A percentile compares a stretch with the other conserved stretches of the same genome.
These are phyloP conservation scores for Nymphalis polychloros DNA, from an alignment of 2,888 invertebrate genomes.

Conservation along the genomic window DNA sequence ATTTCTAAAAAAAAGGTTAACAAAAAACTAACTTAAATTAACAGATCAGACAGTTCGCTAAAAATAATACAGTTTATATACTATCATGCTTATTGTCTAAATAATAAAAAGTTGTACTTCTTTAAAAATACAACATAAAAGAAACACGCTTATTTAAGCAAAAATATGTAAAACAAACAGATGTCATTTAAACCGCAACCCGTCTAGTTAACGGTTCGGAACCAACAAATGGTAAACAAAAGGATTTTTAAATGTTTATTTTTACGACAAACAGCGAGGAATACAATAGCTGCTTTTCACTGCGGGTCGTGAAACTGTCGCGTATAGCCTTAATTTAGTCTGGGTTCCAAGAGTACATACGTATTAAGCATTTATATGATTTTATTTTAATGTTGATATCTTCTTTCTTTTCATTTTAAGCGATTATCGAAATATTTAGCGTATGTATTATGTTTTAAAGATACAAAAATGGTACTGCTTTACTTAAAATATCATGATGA, in stretches of 20 bases:
- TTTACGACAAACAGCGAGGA: slow-evolving; percentile 40
- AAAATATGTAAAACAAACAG: slow-evolving; percentile 9
- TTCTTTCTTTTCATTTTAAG: background rate
- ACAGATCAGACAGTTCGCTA: too few relatives aligned
- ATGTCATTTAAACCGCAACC: slow-evolving; percentile 4
- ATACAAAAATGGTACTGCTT: too few relatives aligned
- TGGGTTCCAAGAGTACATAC: slow-evolving; percentile 15
- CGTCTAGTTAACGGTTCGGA: slow-evolving; percentile 15
- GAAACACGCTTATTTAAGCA: too few relatives aligned
- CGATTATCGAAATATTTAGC: too few relatives aligned
- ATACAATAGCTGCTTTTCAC: slow-evolving; percentile 57
- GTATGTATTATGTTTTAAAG: too few relatives aligned
- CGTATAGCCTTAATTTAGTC: slow-evolving; percentile 45
- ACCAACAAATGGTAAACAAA: slow-evolving; percentile 20
- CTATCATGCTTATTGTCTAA: too few relatives aligned
- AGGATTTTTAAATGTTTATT: slow-evolving; percentile 27
- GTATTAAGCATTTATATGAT: background rate
- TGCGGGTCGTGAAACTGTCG: slow-evolving; percentile 54
- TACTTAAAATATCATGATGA: too few relatives aligned
- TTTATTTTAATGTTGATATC: background rate
- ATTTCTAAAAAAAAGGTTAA: too few relatives aligned
- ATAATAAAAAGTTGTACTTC: too few relatives aligned
- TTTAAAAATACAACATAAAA: too few relatives aligned
- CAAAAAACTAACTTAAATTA: too few relatives aligned
- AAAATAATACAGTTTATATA: too few relatives aligned